Conservation (phyloP, 2,113 vertebrate species). For the Ranitomeya imitator region DNA sequence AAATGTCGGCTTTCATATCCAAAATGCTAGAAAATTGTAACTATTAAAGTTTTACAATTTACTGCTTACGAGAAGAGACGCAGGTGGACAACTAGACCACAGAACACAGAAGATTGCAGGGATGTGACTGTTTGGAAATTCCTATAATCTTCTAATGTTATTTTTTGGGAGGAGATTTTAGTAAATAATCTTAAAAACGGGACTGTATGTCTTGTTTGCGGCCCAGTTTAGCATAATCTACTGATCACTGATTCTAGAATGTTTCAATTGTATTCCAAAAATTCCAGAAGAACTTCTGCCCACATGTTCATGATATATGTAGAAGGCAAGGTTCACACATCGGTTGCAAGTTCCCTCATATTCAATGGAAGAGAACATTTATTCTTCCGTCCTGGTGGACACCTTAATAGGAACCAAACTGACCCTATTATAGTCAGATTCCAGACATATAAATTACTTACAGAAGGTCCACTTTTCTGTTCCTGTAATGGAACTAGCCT, state of each 20-base stretch:
- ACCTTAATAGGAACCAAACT: no score
- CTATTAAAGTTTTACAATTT: constrained; percentile 19
- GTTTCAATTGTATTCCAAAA: no score
- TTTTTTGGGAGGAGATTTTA: not conserved
- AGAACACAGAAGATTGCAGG: not conserved
- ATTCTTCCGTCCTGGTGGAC: no score
- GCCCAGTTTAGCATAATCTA: not conserved
- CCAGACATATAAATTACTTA: no score
- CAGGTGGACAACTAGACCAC: not conserved
- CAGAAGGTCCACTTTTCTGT: no score
- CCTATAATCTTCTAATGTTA: not conserved
- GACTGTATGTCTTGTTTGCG: not conserved
- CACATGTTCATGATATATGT: no score
- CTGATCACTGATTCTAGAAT: not conserved
- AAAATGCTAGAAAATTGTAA: not conserved
- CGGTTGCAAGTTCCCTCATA: no score
- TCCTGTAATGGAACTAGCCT: no score
- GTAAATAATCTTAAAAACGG: not conserved
- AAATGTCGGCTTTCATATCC: not conserved
- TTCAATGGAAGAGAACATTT: no score
- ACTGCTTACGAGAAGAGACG: constrained; percentile 21
- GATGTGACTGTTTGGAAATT: not conserved
- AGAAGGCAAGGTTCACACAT: no score
- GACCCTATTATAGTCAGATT: no score
- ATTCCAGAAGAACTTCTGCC: no score